phyloP scores from a whole-genome alignment of 2,888 invertebrate genomes.

The Drosophila picticornis region DNA sequence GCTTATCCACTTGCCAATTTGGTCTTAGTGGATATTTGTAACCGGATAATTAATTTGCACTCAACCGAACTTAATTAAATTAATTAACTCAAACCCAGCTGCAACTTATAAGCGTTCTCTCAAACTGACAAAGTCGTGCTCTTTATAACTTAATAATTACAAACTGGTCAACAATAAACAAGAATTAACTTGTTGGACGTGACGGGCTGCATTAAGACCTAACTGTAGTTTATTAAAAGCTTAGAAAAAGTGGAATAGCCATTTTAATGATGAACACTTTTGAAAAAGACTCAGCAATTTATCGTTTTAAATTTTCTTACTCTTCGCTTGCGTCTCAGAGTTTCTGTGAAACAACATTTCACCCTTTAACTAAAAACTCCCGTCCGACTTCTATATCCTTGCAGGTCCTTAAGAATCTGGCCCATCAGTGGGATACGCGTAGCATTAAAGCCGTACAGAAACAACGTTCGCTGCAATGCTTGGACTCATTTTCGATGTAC shows the following conservation, averaged over 20 bases:
- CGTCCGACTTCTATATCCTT: constrained; percentile 11
- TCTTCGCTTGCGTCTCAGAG: not conserved
- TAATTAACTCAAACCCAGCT: constrained; percentile 53
- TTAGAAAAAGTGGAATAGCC: not conserved
- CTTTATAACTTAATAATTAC: constrained; percentile 57
- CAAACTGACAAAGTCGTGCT: not conserved
- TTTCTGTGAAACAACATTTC: not conserved
- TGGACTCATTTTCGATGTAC: constrained; percentile 84
- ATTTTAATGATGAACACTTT: not conserved
- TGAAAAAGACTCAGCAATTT: not conserved
- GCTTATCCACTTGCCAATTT: not conserved
- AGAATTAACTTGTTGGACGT: not conserved
- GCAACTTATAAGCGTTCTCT: constrained; percentile 9
- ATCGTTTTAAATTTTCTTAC: not conserved
- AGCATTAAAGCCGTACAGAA: constrained; percentile 72
- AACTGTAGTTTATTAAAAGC: not conserved
- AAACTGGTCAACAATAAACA: constrained; percentile 16
- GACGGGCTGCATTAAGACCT: not conserved
- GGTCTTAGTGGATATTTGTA: not conserved
- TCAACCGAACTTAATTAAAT: constrained; percentile 59
- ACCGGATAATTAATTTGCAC: constrained; percentile 23
- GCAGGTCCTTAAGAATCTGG: constrained; percentile 83
- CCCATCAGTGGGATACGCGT: constrained; percentile 82
- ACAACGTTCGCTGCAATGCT: constrained; percentile 81
- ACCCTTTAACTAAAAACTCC: not conserved